Conservation (phyloP, 2,797 vertebrate genomes). For the Melanotaenia parkinsoni region DNA sequence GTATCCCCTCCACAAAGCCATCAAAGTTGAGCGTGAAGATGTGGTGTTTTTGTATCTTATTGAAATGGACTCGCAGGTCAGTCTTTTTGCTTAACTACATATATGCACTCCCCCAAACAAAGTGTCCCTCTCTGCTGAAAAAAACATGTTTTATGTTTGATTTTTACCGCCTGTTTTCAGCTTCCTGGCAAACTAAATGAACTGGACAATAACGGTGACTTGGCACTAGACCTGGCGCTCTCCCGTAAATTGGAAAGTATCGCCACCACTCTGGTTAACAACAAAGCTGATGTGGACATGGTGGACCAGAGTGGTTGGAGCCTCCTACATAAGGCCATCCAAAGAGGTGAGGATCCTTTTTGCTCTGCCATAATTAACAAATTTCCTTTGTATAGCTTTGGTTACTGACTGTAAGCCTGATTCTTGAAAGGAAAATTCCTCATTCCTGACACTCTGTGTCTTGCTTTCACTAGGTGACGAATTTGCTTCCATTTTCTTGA, state of each 20-base stretch:
- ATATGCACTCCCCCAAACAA: not conserved
- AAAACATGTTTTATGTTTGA: not conserved
- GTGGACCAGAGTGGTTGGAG: constrained; percentile 96
- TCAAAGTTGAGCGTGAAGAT: constrained; percentile 96
- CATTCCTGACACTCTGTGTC: not conserved
- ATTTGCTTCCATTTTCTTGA: constrained; percentile 95
- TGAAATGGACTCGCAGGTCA: constrained; percentile 97
- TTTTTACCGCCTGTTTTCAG: constrained; percentile 70
- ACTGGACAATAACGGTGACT: constrained; percentile 93
- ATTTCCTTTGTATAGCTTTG: not conserved
- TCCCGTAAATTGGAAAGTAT: constrained; percentile 93
- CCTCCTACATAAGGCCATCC: constrained; percentile 96
- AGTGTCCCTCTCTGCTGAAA: not conserved
- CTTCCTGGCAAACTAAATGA: constrained; percentile 95
- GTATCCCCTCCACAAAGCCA: constrained; percentile 97
- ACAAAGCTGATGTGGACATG: constrained; percentile 95
- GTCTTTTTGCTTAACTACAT: not conserved
- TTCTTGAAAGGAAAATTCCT: not conserved
- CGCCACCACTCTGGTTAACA: constrained; percentile 93
- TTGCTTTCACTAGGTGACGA: constrained; percentile 85
- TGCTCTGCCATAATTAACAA: not conserved
- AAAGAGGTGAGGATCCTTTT: constrained; percentile 86
- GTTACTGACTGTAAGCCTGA: not conserved
- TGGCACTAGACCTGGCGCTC: constrained; percentile 94
- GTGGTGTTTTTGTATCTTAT: constrained; percentile 98